Percentiles rank a stretch among this genome's conserved stretches.
phyloP scores from a whole-genome alignment of 92 coral and sea anemone species.

The Meandrina meandrites region DNA sequence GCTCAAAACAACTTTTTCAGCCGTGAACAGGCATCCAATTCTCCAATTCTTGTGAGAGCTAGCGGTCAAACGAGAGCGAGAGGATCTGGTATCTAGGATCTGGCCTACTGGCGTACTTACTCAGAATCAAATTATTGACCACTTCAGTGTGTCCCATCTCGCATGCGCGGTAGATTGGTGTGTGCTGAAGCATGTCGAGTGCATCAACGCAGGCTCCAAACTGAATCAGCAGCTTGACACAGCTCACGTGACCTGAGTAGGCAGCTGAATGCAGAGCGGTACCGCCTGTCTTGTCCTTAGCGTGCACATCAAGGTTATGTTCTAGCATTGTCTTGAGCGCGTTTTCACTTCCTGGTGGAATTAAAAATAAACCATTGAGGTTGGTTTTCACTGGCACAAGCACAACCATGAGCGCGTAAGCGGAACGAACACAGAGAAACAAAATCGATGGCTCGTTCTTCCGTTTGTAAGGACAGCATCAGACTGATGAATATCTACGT shows the following conservation, averaged over 20 bases:
- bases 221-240: constrained; percentile 73
- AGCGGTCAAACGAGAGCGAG: neutral
- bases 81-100: neutral
- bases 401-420: too few species aligned
- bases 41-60: too few species aligned
- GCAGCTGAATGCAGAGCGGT: constrained; percentile 93
- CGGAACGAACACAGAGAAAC: too few species aligned
- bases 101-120: constrained; percentile 33
- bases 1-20: too few species aligned
- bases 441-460: too few species aligned
- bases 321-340: constrained; percentile 77
- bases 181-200: constrained; percentile 78
- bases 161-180: constrained; percentile 93
- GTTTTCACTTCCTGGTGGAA: constrained; percentile 46
- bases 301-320: constrained; percentile 71
- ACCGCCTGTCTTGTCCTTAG: constrained; percentile 82
- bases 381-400: too few species aligned
- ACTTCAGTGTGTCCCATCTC: constrained; percentile 91
- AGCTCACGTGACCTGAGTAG: constrained; percentile 77
- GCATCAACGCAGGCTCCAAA: constrained; percentile 78
- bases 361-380: too few species aligned
- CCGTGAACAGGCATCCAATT: too few species aligned
- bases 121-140: constrained; percentile 61
- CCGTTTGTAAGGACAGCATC: too few species aligned
- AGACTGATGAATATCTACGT: too few species aligned